Evolutionary conservation across 2,113 vertebrate genomes (phyloP), one percentile per base, ranked within the genome.

Genomic region (Bostrychus sinensis): DNA sequence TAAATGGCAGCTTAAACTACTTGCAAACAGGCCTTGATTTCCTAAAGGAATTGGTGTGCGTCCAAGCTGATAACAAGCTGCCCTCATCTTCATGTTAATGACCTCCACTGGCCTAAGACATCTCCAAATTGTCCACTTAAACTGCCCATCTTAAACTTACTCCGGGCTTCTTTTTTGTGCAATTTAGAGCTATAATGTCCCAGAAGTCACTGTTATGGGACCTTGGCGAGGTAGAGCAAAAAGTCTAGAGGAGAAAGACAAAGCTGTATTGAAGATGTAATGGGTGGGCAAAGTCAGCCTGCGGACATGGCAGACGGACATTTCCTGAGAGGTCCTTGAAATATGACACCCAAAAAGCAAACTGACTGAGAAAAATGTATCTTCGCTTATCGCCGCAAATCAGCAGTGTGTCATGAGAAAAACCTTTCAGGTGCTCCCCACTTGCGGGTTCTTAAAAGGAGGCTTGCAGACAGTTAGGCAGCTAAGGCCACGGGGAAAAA

Each of bases 281-380:
- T 70, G 51, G 72, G 66, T 67, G 69, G 51, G 60, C 0, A 1
- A 60, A 22, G 37, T n/a, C n/a, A n/a, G n/a, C n/a, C n/a, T n/a
- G n/a, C 23, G 38, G 39, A 50, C 2, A 1, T 32, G 32, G 53
- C 38, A 25, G 63, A 64, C 55, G 5, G 46, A 62, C 0, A 9
- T 39, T 46, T 50, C 37, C 3, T 28, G 1, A 0, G 13, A 66
- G 54, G 59, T 38, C 14, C n/a, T 41, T 90, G 82, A 89, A 81
- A 82, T 66, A 87, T 85, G 65, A 84, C 70, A 39, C 63, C 54
- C 25, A 19, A 53, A 76, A 80, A 71, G 57, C 61, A 69, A 75
- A 75, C 61, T 75, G 80, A 85, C 78, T 83, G 68, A 79, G 78
- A 86, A 80, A 82, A 83, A 86, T 76, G 55, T 53, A 62, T 45